phyloP scores from a whole-genome alignment of 2,888 invertebrate genomes.

The Caenorhabditis macrosperma region DNA sequence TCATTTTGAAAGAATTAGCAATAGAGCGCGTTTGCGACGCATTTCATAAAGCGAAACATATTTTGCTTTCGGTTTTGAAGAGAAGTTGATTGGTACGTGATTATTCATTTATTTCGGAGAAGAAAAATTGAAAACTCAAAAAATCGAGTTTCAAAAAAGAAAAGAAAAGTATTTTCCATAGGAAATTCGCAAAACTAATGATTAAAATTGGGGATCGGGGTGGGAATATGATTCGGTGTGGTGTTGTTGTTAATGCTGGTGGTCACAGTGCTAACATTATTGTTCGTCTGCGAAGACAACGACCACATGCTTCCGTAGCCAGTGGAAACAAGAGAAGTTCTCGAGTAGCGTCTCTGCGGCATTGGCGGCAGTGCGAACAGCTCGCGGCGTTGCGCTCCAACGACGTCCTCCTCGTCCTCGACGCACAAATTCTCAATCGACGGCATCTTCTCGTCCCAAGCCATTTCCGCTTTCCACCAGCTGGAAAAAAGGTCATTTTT shows the following conservation, averaged over 20 bases:
- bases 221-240: not conserved
- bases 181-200: no score
- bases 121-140: no score
- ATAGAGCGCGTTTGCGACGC: no score
- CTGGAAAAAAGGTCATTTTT: slow-evolving; percentile 38
- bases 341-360: slow-evolving; percentile 51
- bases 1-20: no score
- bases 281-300: slow-evolving; percentile 39
- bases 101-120: no score
- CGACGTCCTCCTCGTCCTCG: slow-evolving; percentile 51
- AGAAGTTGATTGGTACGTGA: no score
- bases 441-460: slow-evolving; percentile 73
- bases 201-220: no score
- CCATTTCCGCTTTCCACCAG: slow-evolving; percentile 73
- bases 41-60: no score
- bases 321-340: slow-evolving; percentile 60
- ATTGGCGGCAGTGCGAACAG: slow-evolving; percentile 49
- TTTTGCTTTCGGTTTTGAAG: no score
- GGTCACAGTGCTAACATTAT: no score
- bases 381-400: slow-evolving; percentile 38
- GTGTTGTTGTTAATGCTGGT: not conserved
- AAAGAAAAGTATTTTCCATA: no score
- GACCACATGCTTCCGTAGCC: slow-evolving; percentile 71
- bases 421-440: slow-evolving; percentile 43
- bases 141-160: no score